Evolutionary conservation across 1,140 invertebrate genomes (phyloP), one percentile per base, ranked within the genome.

Genomic region (Drosophila rhopaloa): DNA sequence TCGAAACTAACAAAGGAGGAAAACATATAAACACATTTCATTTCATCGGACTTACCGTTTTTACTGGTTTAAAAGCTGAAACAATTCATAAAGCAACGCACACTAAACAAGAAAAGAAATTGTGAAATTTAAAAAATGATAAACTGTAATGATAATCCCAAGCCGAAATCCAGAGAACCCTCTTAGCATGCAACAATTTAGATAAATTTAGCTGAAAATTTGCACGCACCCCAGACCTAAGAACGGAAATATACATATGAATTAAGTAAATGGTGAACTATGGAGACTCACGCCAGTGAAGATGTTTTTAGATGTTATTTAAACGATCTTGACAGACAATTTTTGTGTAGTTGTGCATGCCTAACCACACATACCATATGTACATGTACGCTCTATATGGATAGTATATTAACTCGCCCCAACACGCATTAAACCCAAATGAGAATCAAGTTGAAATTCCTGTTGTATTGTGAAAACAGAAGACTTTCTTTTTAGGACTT

Each of bases 131-230:
- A 57, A 32, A 40, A 50, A 50, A 60, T 40, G 14, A 57, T 13
- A 40, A 70, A 62, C 24, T 60, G 66, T 54, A 43, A 76, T 43
- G 53, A 68, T 61, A 79, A 48, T 63, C 43, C 53, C 37, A 40
- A 55, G 14, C 47, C 54, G 16, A 43, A 32, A 55, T 50, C 50
- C 48, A 50, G 32, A 55, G 43, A 79, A 68, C 38, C 48, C 43
- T 78, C 59, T 78, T 59, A 79, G 82, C 65, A 78, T 72, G 79
- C 82, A 82, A 88, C 57, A 67, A 75, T 86, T 86, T 86, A 88
- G 83, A 86, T 37, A 79, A 88, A 80, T 72, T 86, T 89, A 86
- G 79, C 83, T 76, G 72, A 79, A 76, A 88, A 81, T 79, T 82
- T 86, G 83, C 79, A 86, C 84, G 65, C 67, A 57, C 50, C 63